Evolutionary conservation across 2,888 invertebrate species (phyloP).

Genomic region (Endomychus coccineus): DNA sequence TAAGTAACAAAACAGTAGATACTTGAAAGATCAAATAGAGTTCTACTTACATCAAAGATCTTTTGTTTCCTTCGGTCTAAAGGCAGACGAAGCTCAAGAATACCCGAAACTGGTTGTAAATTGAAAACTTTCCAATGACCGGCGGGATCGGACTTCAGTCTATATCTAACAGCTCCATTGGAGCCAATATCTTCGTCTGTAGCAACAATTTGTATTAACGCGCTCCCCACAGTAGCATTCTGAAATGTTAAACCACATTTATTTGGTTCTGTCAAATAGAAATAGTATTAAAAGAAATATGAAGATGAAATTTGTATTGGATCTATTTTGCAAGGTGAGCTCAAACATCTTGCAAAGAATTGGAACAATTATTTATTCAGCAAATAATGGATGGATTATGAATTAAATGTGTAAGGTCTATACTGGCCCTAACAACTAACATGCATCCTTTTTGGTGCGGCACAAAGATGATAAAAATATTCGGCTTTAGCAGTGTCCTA

Average conservation of each 20-base stretch:
- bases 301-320: too few species aligned
- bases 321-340: too few species aligned
- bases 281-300: too few species aligned
- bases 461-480: too few species aligned
- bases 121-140: conserved; percentile 78
- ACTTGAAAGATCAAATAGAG: background rate
- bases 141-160: conserved; percentile 70
- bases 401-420: too few species aligned
- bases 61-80: conserved; percentile 80
- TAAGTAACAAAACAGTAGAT: background rate
- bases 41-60: conserved; percentile 66
- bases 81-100: conserved; percentile 61
- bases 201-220: conserved; percentile 73
- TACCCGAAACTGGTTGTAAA: conserved; percentile 71
- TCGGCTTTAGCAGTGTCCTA: too few species aligned
- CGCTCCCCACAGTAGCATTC: conserved; percentile 80
- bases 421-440: too few species aligned
- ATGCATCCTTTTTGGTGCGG: too few species aligned
- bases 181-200: conserved; percentile 82
- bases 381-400: too few species aligned
- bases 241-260: conserved; percentile 42
- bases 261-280: too few species aligned
- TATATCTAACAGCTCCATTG: conserved; percentile 84
- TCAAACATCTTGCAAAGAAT: too few species aligned
- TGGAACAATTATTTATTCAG: too few species aligned